Conservation (phyloP, 1,140 invertebrate species). For the Drosophila paulistorum region DNA sequence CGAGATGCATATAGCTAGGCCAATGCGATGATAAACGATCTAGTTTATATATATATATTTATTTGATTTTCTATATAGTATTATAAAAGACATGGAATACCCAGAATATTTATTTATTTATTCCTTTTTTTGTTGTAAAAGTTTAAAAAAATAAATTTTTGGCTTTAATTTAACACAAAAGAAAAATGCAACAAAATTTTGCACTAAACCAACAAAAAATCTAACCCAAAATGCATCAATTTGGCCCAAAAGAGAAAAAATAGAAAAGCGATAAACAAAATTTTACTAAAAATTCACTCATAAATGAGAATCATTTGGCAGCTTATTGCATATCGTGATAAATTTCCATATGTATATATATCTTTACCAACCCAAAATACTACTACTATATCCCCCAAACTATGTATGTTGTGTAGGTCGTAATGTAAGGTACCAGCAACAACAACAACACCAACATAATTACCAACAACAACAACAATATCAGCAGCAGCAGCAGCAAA, state of each 20-base stretch:
- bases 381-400: slow-evolving; percentile 15
- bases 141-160: background rate
- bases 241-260: background rate
- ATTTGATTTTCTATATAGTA: slow-evolving; percentile 13
- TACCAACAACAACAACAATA: slow-evolving; percentile 30
- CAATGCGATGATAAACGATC: background rate
- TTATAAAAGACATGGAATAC: background rate
- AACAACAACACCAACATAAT: slow-evolving; percentile 42
- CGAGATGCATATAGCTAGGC: slow-evolving; percentile 21
- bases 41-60: slow-evolving; percentile 8
- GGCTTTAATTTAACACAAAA: background rate
- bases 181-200: background rate
- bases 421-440: slow-evolving; percentile 68
- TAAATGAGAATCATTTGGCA: slow-evolving; percentile 32
- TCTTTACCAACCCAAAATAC: background rate
- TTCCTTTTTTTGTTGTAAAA: slow-evolving; percentile 7
- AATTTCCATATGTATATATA: slow-evolving; percentile 20
- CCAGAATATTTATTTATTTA: slow-evolving; percentile 8
- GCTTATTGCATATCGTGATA: background rate
- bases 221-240: background rate
- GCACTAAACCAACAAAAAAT: background rate
- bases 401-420: slow-evolving; percentile 58
- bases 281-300: background rate
- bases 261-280: background rate
- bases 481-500: slow-evolving; percentile 32